Conservation (phyloP, 2,888 invertebrate species). For the Heliconius hortense region DNA sequence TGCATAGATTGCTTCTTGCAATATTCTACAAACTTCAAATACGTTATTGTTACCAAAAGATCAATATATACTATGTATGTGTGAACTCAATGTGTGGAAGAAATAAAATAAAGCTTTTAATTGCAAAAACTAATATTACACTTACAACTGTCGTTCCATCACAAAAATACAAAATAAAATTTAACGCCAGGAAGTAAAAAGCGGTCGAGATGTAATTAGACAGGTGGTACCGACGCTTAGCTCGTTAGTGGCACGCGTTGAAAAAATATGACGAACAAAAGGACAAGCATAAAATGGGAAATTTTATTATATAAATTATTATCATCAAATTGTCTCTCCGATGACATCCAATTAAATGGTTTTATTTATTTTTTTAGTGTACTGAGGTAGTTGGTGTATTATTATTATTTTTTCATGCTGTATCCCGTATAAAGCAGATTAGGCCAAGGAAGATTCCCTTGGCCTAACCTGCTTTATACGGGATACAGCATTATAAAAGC, state of each 20-base stretch:
- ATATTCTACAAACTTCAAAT: too few species aligned
- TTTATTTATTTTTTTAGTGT: too few species aligned
- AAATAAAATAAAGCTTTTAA: not conserved
- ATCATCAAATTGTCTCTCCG: not conserved
- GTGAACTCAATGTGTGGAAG: not conserved
- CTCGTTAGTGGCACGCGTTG: slow-evolving; percentile 21
- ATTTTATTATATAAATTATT: not conserved
- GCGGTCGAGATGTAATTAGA: slow-evolving; percentile 27
- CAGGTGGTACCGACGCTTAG: slow-evolving; percentile 21
- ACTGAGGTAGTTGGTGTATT: too few species aligned
- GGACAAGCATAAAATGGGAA: slow-evolving; percentile 1
- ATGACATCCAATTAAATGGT: too few species aligned
- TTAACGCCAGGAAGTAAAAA: slow-evolving; percentile 18
- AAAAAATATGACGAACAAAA: slow-evolving; percentile 12
- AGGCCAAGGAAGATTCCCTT: too few species aligned
- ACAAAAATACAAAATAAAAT: slow-evolving; percentile 8
- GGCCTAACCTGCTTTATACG: too few species aligned
- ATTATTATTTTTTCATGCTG: too few species aligned
- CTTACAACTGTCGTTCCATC: not conserved
- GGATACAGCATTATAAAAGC: too few species aligned
- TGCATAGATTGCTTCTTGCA: too few species aligned
- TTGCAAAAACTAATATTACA: not conserved
- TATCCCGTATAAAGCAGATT: too few species aligned
- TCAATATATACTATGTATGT: not conserved
- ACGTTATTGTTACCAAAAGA: too few species aligned